phyloP scores from a whole-genome alignment of 2,113 vertebrate species.

The Aepyceros melampus region DNA sequence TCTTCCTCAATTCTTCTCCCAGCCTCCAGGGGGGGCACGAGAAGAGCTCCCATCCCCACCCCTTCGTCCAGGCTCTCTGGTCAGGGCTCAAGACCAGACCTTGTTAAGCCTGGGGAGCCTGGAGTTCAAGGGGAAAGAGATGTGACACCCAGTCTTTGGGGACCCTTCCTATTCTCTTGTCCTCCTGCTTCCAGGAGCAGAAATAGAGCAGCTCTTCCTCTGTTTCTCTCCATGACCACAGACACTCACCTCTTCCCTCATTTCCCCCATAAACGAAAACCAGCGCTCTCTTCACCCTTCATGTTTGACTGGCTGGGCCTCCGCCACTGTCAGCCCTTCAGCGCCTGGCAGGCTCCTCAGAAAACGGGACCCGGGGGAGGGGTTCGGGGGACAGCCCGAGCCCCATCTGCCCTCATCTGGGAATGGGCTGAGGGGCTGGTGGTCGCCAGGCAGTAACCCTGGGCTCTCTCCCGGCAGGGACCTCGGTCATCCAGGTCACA shows the following conservation, averaged over 20 bases:
- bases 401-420: not conserved
- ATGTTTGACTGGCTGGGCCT: not conserved
- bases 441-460: not conserved
- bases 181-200: not conserved
- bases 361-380: not conserved
- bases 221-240: not conserved
- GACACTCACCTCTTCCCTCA: too few species aligned
- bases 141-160: not conserved
- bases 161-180: not conserved
- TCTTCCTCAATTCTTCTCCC: not conserved
- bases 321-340: not conserved
- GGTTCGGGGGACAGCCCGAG: not conserved
- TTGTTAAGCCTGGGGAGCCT: not conserved
- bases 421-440: not conserved
- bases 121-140: not conserved
- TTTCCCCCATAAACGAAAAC: not conserved
- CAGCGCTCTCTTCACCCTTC: not conserved
- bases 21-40: not conserved
- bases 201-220: not conserved
- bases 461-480: constrained; percentile 79
- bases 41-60: not conserved
- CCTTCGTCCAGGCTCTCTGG: not conserved
- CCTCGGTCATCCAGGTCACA: constrained; percentile 83
- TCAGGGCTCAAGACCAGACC: not conserved
- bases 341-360: not conserved